Percentiles rank a stretch among this genome's conserved stretches.
These are phyloP conservation scores for Pogoniulus pusillus DNA, from an alignment of 2,797 vertebrate genomes.

Conservation along the genomic window DNA sequence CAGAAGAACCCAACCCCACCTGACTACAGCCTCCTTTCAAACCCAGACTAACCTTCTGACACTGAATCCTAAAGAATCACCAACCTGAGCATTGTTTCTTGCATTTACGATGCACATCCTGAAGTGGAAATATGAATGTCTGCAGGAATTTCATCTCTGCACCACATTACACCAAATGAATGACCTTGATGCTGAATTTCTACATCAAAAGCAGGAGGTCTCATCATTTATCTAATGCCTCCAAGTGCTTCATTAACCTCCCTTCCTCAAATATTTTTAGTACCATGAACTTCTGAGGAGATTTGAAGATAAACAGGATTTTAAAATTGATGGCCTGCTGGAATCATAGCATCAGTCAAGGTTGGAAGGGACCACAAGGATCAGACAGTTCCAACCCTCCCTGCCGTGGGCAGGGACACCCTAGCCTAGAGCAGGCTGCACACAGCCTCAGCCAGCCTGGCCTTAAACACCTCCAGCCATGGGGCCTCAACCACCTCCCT, in stretches of 20 bases:
- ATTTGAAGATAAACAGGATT: background rate
- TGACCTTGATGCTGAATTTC: background rate
- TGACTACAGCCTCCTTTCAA: too few relatives aligned
- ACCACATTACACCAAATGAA: accelerated
- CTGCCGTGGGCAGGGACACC: too few relatives aligned
- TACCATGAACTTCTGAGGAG: background rate
- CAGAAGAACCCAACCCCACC: too few relatives aligned
- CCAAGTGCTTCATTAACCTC: background rate
- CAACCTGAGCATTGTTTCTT: background rate
- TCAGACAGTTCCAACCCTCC: too few relatives aligned
- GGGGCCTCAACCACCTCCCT: too few relatives aligned
- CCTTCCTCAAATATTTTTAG: background rate
- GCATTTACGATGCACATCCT: background rate
- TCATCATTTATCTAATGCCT: background rate
- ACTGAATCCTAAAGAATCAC: background rate
- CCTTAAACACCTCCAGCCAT: too few relatives aligned
- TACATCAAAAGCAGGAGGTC: background rate
- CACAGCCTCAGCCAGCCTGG: too few relatives aligned
- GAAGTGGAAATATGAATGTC: background rate
- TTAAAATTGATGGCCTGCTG: background rate
- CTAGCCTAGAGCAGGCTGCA: too few relatives aligned
- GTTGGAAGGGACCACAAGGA: too few relatives aligned
- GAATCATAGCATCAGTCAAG: too few relatives aligned
- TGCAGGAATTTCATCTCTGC: background rate
- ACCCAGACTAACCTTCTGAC: background rate